phyloP scores from a whole-genome alignment of 2,113 vertebrate species.

The Myrmophylax atrothorax region DNA sequence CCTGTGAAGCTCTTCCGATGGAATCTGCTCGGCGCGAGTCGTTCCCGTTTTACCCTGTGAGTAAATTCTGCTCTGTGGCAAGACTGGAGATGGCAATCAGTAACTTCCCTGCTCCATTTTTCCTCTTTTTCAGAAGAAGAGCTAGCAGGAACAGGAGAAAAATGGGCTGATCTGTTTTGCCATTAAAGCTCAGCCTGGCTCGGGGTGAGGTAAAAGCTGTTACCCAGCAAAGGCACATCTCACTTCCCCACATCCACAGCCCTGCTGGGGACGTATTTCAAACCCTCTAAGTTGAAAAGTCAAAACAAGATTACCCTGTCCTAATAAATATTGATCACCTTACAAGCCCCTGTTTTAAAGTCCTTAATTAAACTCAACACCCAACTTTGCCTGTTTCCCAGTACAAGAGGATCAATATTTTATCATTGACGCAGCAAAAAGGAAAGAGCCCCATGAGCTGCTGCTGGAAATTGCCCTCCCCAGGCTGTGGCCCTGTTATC shows the following conservation, averaged over 20 bases:
- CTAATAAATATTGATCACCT: conserved; percentile 32
- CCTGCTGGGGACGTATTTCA: neutral
- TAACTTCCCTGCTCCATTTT: conserved; percentile 5
- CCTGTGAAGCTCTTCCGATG: neutral
- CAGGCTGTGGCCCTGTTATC: fast-evolving
- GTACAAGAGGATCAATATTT: neutral
- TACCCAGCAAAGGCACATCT: neutral
- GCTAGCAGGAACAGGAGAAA: neutral
- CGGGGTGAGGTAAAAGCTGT: neutral
- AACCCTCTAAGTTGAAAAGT: neutral
- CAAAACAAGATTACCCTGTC: neutral
- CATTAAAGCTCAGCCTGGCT: conserved; percentile 9
- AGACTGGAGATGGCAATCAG: conserved; percentile 25
- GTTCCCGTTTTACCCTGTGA: neutral
- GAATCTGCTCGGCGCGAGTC: neutral
- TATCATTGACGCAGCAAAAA: neutral
- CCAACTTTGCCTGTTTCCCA: neutral
- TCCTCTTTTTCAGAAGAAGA: neutral
- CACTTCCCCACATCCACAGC: neutral
- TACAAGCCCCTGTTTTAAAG: neutral
- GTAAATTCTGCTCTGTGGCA: conserved; percentile 6
- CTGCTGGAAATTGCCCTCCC: fast-evolving
- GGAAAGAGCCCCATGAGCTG: neutral
- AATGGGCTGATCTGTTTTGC: conserved; percentile 19
- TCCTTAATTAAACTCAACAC: conserved; percentile 34